phyloP scores from a whole-genome alignment of 2,888 invertebrate genomes.

The Tridacna gigas region DNA sequence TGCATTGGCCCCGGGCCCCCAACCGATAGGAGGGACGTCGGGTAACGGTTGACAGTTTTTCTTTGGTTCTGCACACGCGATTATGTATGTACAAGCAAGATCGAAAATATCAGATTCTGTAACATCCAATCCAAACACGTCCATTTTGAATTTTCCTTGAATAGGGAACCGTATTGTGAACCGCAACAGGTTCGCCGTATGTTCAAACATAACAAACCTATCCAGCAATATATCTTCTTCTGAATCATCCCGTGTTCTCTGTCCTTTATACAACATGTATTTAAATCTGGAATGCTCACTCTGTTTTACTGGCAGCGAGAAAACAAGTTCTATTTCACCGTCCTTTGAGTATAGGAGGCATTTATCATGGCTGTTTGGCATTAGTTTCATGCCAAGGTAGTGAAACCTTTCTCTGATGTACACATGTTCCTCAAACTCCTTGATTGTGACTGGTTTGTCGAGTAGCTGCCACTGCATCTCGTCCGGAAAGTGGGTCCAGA shows the following conservation, averaged over 20 bases:
- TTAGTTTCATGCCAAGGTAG: constrained; percentile 75
- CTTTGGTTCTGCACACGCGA: constrained; percentile 76
- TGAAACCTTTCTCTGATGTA: constrained; percentile 82
- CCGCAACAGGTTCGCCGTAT: constrained; percentile 72
- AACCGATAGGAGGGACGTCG: constrained; percentile 82
- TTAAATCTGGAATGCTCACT: constrained; percentile 78
- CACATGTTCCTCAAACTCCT: constrained; percentile 78
- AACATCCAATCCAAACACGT: constrained; percentile 80
- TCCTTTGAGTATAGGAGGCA: constrained; percentile 74
- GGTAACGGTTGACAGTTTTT: constrained; percentile 79
- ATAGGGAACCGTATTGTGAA: constrained; percentile 78
- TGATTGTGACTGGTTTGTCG: constrained; percentile 69
- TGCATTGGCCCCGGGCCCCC: constrained; percentile 80
- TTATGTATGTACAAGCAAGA: constrained; percentile 81
- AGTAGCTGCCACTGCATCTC: constrained; percentile 82
- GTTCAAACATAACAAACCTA: constrained; percentile 81
- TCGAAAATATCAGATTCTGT: constrained; percentile 79
- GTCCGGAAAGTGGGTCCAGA: constrained; percentile 83
- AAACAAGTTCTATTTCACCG: constrained; percentile 78
- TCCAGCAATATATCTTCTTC: constrained; percentile 75
- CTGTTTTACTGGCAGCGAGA: constrained; percentile 71
- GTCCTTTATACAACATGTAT: constrained; percentile 79
- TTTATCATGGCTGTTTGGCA: constrained; percentile 69
- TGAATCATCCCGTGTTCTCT: constrained; percentile 49
- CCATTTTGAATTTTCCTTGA: constrained; percentile 81